These are phyloP conservation scores for Apis dorsata DNA, from an alignment of 1,140 invertebrate species.

Conservation along the genomic window DNA sequence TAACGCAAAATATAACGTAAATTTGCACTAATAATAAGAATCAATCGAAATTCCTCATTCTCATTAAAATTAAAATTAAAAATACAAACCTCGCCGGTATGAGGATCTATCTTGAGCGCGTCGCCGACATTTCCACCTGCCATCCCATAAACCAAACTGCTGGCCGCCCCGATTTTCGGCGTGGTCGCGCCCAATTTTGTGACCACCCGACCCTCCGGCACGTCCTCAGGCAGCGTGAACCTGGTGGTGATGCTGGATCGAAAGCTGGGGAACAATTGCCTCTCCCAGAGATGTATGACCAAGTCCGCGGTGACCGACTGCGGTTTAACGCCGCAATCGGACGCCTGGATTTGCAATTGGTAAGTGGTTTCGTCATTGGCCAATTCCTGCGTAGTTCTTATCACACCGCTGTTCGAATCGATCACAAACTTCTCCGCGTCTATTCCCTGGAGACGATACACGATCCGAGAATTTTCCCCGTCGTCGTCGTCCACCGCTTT, in stretches of 20 bases:
- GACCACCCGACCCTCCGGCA: constrained; percentile 86
- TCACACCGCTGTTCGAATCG: constrained; percentile 89
- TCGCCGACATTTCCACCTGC: constrained; percentile 95
- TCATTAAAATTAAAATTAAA: no score
- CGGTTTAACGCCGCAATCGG: constrained; percentile 84
- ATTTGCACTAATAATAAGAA: no score
- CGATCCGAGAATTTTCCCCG: constrained; percentile 88
- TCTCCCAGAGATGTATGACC: constrained; percentile 85
- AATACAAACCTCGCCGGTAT: constrained; percentile 86
- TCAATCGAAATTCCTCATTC: no score
- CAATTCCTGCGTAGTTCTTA: constrained; percentile 85
- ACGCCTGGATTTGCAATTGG: constrained; percentile 87
- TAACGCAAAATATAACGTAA: no score
- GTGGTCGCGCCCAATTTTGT: constrained; percentile 86
- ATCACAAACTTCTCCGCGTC: constrained; percentile 89
- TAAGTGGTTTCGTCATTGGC: constrained; percentile 82
- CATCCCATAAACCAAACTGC: constrained; percentile 89
- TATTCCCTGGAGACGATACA: constrained; percentile 88
- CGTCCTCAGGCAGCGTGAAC: constrained; percentile 90
- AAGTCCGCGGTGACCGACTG: constrained; percentile 85
- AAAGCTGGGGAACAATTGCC: constrained; percentile 88
- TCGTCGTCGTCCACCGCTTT: constrained; percentile 90
- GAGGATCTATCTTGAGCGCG: constrained; percentile 89
- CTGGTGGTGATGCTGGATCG: constrained; percentile 84
- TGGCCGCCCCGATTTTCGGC: constrained; percentile 85